Evolutionary conservation across 92 coral and sea anemone genomes (phyloP).

Genomic region (Phymanthus crucifer): DNA sequence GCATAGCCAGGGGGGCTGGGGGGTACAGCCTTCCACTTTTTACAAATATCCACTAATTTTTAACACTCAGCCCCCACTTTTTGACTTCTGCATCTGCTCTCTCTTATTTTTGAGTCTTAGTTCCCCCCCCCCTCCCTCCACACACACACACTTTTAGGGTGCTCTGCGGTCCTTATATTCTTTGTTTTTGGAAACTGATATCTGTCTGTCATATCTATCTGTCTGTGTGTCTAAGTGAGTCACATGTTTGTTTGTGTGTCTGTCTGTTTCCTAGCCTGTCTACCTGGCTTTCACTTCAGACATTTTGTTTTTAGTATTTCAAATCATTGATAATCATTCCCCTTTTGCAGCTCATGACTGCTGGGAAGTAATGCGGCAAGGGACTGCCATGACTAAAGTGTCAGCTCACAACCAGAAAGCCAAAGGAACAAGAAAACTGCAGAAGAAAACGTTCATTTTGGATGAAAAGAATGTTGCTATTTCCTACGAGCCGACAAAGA

Average conservation of each 20-base stretch:
- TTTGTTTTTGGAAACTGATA: too few relatives aligned
- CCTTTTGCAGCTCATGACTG: slow-evolving; percentile 52
- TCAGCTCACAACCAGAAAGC: slow-evolving; percentile 21
- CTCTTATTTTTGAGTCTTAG: too few relatives aligned
- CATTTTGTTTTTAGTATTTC: not conserved
- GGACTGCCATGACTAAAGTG: slow-evolving; percentile 53
- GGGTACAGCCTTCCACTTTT: too few relatives aligned
- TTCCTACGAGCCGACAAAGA: slow-evolving; percentile 78
- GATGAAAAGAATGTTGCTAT: slow-evolving; percentile 77
- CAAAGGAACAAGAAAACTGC: slow-evolving; percentile 46
- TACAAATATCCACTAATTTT: too few relatives aligned
- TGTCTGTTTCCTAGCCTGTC: not conserved
- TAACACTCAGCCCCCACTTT: too few relatives aligned
- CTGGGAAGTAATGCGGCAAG: slow-evolving; percentile 63
- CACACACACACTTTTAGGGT: too few relatives aligned
- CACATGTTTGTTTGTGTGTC: not conserved
- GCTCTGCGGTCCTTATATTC: too few relatives aligned
- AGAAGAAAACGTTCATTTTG: slow-evolving; percentile 50
- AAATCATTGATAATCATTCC: not conserved
- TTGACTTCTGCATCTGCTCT: too few relatives aligned
- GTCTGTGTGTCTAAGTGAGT: too few relatives aligned
- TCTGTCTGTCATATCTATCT: too few relatives aligned
- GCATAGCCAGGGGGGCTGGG: too few relatives aligned
- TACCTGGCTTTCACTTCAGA: not conserved
- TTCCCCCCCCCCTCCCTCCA: too few relatives aligned